Percentiles rank a stretch among this genome's conserved stretches.
Evolutionary conservation across 2,888 invertebrate species (phyloP).

Genomic region (Dermolepida albohirtum): DNA sequence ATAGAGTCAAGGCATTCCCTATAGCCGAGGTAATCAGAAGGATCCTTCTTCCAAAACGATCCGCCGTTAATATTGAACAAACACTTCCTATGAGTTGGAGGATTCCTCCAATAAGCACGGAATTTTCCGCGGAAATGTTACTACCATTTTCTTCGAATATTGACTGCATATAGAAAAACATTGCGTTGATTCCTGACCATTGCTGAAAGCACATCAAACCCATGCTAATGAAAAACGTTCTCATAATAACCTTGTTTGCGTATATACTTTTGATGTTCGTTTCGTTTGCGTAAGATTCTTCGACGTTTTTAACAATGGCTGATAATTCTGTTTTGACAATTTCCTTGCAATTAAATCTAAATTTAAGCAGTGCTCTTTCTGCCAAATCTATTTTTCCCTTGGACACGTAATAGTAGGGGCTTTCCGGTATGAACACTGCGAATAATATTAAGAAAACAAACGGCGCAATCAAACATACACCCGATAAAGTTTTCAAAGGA

Average conservation of each 20-base stretch:
- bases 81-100: slow-evolving; percentile 81
- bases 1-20: slow-evolving; percentile 73
- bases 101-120: slow-evolving; percentile 80
- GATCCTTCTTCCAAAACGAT: slow-evolving; percentile 78
- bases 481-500: slow-evolving; percentile 69
- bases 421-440: slow-evolving; percentile 80
- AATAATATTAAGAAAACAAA: slow-evolving; percentile 66
- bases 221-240: slow-evolving; percentile 67
- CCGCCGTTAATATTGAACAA: slow-evolving; percentile 80
- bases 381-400: slow-evolving; percentile 73
- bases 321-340: slow-evolving; percentile 71
- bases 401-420: slow-evolving; percentile 75
- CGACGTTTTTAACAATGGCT: slow-evolving; percentile 69
- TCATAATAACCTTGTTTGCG: slow-evolving; percentile 77
- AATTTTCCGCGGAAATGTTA: slow-evolving; percentile 70
- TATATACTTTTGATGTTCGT: slow-evolving; percentile 74
- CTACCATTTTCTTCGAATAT: slow-evolving; percentile 78
- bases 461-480: slow-evolving; percentile 66
- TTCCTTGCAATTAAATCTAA: slow-evolving; percentile 64
- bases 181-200: slow-evolving; percentile 80
- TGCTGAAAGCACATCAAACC: slow-evolving; percentile 83
- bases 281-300: slow-evolving; percentile 70
- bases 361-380: slow-evolving; percentile 62
- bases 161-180: slow-evolving; percentile 78
- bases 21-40: slow-evolving; percentile 77